phyloP scores from a whole-genome alignment of 2,113 vertebrate genomes.

The Bagarius yarrelli region DNA sequence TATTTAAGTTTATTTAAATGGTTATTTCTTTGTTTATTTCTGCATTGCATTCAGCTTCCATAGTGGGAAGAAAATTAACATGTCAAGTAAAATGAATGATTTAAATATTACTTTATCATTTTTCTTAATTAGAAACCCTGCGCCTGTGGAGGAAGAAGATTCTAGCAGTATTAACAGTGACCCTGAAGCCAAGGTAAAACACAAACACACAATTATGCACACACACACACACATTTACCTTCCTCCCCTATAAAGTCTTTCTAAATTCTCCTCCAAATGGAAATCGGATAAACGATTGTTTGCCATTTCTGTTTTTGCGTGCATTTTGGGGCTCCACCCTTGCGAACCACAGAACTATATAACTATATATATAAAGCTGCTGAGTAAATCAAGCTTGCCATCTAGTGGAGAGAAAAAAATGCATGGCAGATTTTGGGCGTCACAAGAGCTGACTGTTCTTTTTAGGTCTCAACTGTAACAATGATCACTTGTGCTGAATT shows the following conservation, averaged over 20 bases:
- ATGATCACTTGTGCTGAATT: not conserved
- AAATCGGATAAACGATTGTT: constrained; percentile 7
- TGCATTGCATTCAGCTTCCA: not conserved
- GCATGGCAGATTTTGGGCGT: not conserved
- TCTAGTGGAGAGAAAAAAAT: constrained; percentile 32
- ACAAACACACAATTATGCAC: constrained; percentile 23
- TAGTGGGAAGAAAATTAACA: not conserved
- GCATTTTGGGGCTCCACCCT: not conserved
- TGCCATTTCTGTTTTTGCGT: not conserved
- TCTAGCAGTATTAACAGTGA: constrained; percentile 84
- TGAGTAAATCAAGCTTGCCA: constrained; percentile 11
- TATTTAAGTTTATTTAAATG: not conserved
- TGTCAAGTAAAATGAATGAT: not conserved
- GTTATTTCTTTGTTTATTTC: not conserved
- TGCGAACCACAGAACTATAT: not conserved
- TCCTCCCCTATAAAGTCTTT: not conserved
- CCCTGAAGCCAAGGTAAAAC: constrained; percentile 86
- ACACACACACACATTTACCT: not conserved
- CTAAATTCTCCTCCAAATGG: not conserved
- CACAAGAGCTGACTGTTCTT: too few species aligned
- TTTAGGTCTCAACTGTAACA: not conserved
- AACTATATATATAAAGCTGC: too few species aligned
- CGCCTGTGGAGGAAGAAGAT: constrained; percentile 84
- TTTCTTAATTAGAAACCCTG: constrained; percentile 76
- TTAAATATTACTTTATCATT: not conserved